Conservation (phyloP, 2,113 vertebrate species). For the Forbesichthys papilliferus region DNA sequence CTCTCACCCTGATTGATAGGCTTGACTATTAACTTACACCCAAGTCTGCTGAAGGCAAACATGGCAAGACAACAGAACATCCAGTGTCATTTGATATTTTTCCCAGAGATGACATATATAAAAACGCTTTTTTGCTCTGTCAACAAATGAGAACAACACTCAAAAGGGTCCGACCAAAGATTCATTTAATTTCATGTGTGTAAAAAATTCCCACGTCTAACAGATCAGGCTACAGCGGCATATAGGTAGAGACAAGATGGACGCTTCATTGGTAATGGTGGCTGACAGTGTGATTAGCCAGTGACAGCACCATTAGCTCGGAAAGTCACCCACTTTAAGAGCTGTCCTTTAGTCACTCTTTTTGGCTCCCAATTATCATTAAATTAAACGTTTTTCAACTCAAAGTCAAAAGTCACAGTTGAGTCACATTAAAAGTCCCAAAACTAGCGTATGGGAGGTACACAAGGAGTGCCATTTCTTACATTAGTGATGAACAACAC, state of each 20-base stretch:
- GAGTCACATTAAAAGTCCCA: neutral
- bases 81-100: neutral
- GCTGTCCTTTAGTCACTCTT: constrained; percentile 35
- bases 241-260: constrained; percentile 49
- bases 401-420: constrained; percentile 6
- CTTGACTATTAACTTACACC: neutral
- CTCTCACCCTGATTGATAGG: neutral
- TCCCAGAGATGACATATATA: neutral
- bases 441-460: neutral
- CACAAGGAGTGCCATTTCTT: constrained; percentile 2
- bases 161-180: neutral
- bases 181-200: constrained; percentile 35
- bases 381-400: constrained; percentile 42
- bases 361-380: constrained; percentile 31
- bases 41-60: neutral
- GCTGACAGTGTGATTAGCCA: constrained; percentile 77
- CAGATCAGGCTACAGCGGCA: constrained; percentile 50
- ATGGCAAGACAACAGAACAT: neutral
- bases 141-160: constrained; percentile 1
- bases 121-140: neutral
- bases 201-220: constrained; percentile 36
- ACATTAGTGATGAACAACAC: constrained; percentile 17
- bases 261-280: constrained; percentile 67
- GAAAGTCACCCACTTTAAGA: constrained; percentile 57
- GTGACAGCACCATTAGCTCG: constrained; percentile 66